Conservation (phyloP, 2,113 vertebrate species). For the Callopanchax toddi region DNA sequence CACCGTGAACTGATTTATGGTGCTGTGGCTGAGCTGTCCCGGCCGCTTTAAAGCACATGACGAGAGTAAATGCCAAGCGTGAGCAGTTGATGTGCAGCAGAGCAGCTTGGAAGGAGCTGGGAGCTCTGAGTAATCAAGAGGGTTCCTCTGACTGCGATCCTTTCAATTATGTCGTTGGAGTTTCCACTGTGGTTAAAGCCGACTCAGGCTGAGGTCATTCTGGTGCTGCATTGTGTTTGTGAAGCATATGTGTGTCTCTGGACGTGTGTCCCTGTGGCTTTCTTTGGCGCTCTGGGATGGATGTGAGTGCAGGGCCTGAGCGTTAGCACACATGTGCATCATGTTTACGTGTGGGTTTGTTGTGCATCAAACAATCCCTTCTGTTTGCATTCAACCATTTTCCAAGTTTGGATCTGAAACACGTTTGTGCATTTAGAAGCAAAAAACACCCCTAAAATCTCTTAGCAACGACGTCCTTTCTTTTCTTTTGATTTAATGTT, state of each 20-base stretch:
- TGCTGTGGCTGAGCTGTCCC: constrained; percentile 64
- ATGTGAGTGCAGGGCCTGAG: constrained; percentile 26
- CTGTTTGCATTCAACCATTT: constrained; percentile 38
- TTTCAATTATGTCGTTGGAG: constrained; percentile 80
- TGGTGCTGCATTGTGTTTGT: constrained; percentile 47
- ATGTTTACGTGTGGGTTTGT: constrained; percentile 43
- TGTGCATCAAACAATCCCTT: constrained; percentile 40
- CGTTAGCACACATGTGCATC: constrained; percentile 49
- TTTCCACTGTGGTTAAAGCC: constrained; percentile 73
- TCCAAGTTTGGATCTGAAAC: constrained; percentile 32
- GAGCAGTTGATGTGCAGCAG: constrained; percentile 65
- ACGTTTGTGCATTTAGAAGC: constrained; percentile 49
- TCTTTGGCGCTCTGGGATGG: not conserved
- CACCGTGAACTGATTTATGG: constrained; percentile 64
- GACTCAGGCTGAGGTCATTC: constrained; percentile 70
- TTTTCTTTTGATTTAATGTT: constrained; percentile 32
- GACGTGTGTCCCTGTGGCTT: constrained; percentile 15
- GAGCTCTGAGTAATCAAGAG: constrained; percentile 74
- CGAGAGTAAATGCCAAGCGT: constrained; percentile 39
- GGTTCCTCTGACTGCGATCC: constrained; percentile 67
- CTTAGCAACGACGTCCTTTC: constrained; percentile 46
- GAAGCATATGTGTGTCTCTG: constrained; percentile 14
- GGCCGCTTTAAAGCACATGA: constrained; percentile 37
- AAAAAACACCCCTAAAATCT: constrained; percentile 26
- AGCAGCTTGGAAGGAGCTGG: constrained; percentile 60